Base-by-base conservation (phyloP, 2,113 vertebrate genomes). In the Channa argus region DNA sequence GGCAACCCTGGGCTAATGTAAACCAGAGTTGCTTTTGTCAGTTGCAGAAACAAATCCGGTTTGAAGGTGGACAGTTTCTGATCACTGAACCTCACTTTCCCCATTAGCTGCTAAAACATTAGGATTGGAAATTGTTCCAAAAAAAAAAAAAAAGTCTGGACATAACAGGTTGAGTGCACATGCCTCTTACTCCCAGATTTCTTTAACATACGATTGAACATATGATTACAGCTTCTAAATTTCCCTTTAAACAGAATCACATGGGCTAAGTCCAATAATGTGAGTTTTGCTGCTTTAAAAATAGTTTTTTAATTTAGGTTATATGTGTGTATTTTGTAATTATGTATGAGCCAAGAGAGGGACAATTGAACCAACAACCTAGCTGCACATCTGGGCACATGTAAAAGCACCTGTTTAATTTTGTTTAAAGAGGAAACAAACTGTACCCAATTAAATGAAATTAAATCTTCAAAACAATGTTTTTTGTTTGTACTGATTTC, bases 11-110 rank as follows among this genome's bases (percentile, higher is more conserved):
- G 71, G 84, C 86, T 94, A 94, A 94, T 95, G 67, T 84, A 85
- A 95, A 94, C 91, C 94, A 94, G 93, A 93, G 85, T 71, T 72
- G 86, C 93, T 91, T 91, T 93, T 93, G 92, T 94, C 90, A 89
- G 70, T 81, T 89, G 86, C 71, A 67, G 24, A 24, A 24, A 24
- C 24, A 24, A 24, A 24, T 24, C 24, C 24, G 24, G 83, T 67
- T 72, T 83, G 81, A 71, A 71, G 24, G 24, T 24, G 85, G 84
- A 87, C 81, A 66, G 15, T 76, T 77, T 89, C 74, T 89, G 74
- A 90, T 92, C 85, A 85, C 69, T 74, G 74, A 82, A 68, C 71
- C 67, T 62, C 12, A 24, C 24, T 24, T 24, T 24, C 24, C 43
- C 39, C 59, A 72, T 83, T 81, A 50, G 68, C 82, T 82, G 62